These are phyloP conservation scores for Tachystola acroxantha DNA, from an alignment of 2,888 invertebrate species.

Conservation along the genomic window DNA sequence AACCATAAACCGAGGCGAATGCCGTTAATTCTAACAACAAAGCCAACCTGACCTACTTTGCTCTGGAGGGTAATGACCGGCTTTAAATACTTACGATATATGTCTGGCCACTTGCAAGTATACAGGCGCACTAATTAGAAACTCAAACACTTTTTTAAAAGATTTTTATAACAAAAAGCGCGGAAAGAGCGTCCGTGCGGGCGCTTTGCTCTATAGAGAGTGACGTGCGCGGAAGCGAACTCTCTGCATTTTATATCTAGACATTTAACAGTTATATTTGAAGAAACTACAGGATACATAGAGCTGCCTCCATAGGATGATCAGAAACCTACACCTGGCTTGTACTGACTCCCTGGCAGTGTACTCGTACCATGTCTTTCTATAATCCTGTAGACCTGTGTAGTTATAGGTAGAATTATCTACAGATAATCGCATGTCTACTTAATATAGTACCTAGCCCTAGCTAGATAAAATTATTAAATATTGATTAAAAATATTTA, in stretches of 20 bases:
- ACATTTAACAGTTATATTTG: slow-evolving; percentile 71
- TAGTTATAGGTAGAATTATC: no score
- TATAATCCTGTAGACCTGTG: no score
- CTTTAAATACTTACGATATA: slow-evolving; percentile 44
- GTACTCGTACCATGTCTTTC: no score
- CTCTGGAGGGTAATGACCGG: slow-evolving; percentile 33
- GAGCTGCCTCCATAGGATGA: slow-evolving; percentile 29
- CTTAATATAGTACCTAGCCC: no score
- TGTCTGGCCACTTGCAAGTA: slow-evolving; percentile 35
- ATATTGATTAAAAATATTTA: no score
- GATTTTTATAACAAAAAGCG: slow-evolving; percentile 35
- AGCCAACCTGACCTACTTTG: slow-evolving; percentile 46
- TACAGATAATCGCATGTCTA: no score
- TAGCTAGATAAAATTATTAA: no score
- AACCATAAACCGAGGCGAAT: slow-evolving; percentile 13
- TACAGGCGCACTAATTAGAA: slow-evolving; percentile 39
- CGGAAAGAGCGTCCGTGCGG: slow-evolving; percentile 51
- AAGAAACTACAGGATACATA: slow-evolving; percentile 41
- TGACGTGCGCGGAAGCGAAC: slow-evolving; percentile 69
- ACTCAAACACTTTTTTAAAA: slow-evolving; percentile 30
- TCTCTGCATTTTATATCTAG: slow-evolving; percentile 62
- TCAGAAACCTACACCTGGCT: no score
- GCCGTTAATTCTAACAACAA: slow-evolving; percentile 33
- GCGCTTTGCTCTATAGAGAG: slow-evolving; percentile 52
- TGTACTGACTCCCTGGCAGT: no score